Evolutionary conservation across 1,140 invertebrate species (phyloP).

Genomic region (Procambarus virginalis): DNA sequence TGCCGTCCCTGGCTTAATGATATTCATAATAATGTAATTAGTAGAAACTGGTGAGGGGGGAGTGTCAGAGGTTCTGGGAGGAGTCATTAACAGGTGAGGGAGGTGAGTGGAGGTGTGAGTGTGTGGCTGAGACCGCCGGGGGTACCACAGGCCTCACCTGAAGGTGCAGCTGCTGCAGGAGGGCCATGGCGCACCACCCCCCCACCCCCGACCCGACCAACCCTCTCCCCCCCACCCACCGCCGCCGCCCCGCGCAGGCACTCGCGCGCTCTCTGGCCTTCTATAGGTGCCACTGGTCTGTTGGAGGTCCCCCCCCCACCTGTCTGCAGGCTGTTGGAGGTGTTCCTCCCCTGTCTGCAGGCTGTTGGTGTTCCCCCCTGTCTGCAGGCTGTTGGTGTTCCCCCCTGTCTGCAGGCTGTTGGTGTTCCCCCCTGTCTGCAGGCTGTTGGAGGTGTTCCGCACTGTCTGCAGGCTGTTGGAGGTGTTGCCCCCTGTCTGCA

Average conservation of each 20-base stretch:
- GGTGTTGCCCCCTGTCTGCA: too few species aligned
- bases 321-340: not conserved
- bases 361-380: not conserved
- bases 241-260: not conserved
- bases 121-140: not conserved
- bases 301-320: not conserved
- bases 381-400: too few species aligned
- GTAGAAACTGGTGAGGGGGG: not conserved
- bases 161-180: conserved; percentile 19
- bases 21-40: conserved; percentile 27
- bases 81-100: conserved; percentile 11
- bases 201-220: not conserved
- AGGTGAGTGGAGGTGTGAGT: not conserved
- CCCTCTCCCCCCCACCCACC: not conserved
- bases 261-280: not conserved
- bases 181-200: not conserved
- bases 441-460: too few species aligned
- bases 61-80: not conserved
- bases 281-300: not conserved
- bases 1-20: not conserved
- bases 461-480: not conserved
- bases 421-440: too few species aligned
- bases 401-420: too few species aligned
- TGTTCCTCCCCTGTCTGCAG: not conserved
- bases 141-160: not conserved